A percentile compares a stretch with the other conserved stretches of the same genome.
These are phyloP conservation scores for Lithophane semibrunnea DNA, from an alignment of 2,888 invertebrate genomes.

Conservation along the genomic window DNA sequence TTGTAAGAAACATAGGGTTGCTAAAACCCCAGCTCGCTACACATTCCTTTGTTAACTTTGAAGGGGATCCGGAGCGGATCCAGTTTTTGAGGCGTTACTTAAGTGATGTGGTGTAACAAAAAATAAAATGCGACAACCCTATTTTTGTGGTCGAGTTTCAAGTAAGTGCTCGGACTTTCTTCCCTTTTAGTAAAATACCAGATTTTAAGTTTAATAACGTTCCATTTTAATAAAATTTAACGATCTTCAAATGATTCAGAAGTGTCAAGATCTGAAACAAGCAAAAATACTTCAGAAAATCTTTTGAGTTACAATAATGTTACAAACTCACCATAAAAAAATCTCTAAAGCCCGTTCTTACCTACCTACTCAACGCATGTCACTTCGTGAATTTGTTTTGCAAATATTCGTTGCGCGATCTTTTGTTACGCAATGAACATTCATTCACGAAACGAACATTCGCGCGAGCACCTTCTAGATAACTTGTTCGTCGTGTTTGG, in stretches of 20 bases:
- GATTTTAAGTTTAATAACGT: no score
- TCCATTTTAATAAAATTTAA: not conserved
- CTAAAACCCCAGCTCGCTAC: slow-evolving; percentile 29
- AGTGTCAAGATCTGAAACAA: not conserved
- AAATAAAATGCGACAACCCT: slow-evolving; percentile 41
- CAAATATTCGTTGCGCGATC: not conserved
- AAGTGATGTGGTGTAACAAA: slow-evolving; percentile 49
- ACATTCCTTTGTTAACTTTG: slow-evolving; percentile 57
- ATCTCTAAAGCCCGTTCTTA: not conserved
- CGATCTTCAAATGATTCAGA: not conserved
- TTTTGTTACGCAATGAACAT: not conserved
- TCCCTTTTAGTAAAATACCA: not conserved
- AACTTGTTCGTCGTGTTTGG: not conserved
- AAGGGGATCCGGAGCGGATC: slow-evolving; percentile 41
- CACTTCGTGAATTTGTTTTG: not conserved
- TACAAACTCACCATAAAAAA: not conserved
- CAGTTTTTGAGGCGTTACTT: slow-evolving; percentile 47
- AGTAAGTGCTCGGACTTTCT: slow-evolving; percentile 14
- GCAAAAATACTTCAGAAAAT: not conserved
- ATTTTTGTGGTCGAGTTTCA: slow-evolving; percentile 30
- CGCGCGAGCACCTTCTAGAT: not conserved
- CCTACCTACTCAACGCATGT: not conserved
- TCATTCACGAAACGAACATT: not conserved
- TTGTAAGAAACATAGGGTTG: slow-evolving; percentile 28
- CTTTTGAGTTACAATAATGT: not conserved